A percentile compares a stretch with the other conserved stretches of the same genome.
Conservation (phyloP, 2,113 vertebrate genomes). For the Macrotus californicus region DNA sequence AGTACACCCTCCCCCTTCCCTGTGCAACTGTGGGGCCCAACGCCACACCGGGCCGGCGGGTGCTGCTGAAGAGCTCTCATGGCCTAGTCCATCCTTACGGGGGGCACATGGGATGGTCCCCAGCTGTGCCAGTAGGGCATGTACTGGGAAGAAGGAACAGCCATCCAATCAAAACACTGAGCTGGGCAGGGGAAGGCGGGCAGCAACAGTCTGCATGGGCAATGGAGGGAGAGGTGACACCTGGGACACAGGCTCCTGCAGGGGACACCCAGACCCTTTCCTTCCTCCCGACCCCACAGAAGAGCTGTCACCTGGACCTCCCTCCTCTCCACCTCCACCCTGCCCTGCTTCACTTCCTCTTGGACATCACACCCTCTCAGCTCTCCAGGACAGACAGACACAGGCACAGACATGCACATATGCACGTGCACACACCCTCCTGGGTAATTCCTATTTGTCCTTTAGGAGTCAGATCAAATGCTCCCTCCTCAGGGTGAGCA, state of each 20-base stretch:
- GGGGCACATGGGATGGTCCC: fast-evolving
- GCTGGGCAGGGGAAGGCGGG: background rate
- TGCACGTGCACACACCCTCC: fast-evolving
- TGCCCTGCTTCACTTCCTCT: background rate
- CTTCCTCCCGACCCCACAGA: fast-evolving
- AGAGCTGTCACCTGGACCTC: background rate
- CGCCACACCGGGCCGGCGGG: background rate
- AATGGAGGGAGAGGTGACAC: background rate
- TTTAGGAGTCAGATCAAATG: background rate
- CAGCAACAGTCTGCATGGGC: background rate
- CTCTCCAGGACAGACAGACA: too few species aligned
- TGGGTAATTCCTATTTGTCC: background rate
- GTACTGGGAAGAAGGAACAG: fast-evolving
- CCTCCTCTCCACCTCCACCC: background rate
- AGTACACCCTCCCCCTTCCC: background rate
- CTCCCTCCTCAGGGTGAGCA: background rate
- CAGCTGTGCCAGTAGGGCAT: too few species aligned
- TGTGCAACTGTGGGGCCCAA: too few species aligned
- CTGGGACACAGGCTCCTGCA: background rate
- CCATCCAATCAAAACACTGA: background rate
- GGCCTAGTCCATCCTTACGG: background rate
- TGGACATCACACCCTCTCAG: background rate
- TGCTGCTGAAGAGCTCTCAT: background rate
- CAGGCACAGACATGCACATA: background rate
- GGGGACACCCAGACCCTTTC: background rate